phyloP scores from a whole-genome alignment of 2,113 vertebrate species.

The Damaliscus lunatus region DNA sequence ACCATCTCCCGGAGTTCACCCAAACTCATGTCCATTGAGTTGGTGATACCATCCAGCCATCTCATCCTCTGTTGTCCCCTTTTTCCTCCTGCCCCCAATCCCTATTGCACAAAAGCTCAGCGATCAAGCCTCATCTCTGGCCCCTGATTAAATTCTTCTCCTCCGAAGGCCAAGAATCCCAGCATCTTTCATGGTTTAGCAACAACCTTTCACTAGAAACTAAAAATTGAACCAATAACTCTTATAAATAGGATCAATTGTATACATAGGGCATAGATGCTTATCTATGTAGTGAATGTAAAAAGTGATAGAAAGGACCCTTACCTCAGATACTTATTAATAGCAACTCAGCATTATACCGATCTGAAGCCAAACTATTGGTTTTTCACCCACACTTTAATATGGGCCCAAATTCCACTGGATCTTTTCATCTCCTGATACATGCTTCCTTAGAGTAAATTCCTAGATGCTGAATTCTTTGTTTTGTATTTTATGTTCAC shows the following conservation, averaged over 20 bases:
- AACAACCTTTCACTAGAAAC: neutral
- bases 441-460: neutral
- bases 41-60: too few species aligned
- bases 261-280: neutral
- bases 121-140: neutral
- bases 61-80: too few species aligned
- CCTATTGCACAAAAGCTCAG: neutral
- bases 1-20: too few species aligned
- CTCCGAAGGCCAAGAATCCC: neutral
- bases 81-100: neutral
- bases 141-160: neutral
- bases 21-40: too few species aligned
- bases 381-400: neutral
- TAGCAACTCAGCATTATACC: neutral
- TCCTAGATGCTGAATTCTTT: neutral
- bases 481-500: neutral
- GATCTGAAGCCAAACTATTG: neutral
- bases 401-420: neutral
- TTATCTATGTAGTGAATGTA: neutral
- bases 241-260: neutral
- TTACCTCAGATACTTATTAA: neutral
- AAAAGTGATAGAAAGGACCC: neutral
- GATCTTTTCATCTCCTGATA: neutral
- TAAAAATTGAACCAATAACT: neutral
- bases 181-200: neutral